Percentiles rank a stretch among this genome's conserved stretches.
Conservation (phyloP, 2,113 vertebrate genomes). For the Apeltes quadracus region DNA sequence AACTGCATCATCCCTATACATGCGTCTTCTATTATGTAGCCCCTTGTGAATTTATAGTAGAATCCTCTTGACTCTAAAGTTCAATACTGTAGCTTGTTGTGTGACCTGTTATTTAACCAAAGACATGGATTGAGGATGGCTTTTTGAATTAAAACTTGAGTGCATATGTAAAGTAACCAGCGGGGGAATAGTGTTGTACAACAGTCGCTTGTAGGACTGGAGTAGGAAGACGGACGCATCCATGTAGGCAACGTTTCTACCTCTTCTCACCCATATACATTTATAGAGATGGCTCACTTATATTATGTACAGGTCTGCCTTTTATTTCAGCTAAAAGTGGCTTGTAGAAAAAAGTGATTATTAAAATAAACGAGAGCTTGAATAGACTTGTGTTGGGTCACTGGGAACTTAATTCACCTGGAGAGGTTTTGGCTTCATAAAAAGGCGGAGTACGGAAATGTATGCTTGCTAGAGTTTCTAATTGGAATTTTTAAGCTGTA, state of each 20-base stretch:
- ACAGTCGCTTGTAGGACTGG: too few species aligned
- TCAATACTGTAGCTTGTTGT: conserved; percentile 72
- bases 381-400: conserved; percentile 21
- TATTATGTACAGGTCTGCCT: background rate
- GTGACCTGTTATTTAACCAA: conserved; percentile 62
- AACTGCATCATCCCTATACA: conserved; percentile 37
- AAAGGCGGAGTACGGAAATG: conserved; percentile 35
- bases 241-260: background rate
- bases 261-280: conserved; percentile 6
- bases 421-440: conserved; percentile 55
- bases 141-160: conserved; percentile 36
- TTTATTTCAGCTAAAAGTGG: background rate
- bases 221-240: conserved; percentile 12
- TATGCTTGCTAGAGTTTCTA: background rate
- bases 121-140: conserved; percentile 34
- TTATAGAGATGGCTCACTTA: background rate
- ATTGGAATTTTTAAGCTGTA: conserved; percentile 10
- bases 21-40: conserved; percentile 31
- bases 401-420: conserved; percentile 50
- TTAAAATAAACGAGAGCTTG: conserved; percentile 10
- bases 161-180: conserved; percentile 33
- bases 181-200: too few species aligned
- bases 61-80: conserved; percentile 46
- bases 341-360: background rate
- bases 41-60: conserved; percentile 51